Conservation (phyloP, 2,797 vertebrate species). For the Lacerta bilineata region DNA sequence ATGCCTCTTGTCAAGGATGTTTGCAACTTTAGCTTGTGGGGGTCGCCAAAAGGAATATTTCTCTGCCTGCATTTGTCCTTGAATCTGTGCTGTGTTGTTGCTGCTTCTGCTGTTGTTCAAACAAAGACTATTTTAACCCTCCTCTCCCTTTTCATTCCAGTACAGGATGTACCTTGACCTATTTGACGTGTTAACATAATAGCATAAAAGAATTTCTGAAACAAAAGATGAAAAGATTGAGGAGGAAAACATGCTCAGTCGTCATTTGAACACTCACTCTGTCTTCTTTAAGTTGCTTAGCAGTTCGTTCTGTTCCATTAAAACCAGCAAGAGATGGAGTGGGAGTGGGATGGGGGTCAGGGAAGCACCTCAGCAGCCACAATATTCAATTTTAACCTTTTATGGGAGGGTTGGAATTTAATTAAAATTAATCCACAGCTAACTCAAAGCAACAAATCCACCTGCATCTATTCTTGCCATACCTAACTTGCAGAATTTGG, state of each 20-base stretch:
- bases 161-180: conserved; percentile 37
- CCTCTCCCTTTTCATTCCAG: conserved; percentile 17
- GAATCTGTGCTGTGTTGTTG: background rate
- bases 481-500: background rate
- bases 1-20: background rate
- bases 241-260: background rate
- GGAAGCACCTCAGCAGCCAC: too few species aligned
- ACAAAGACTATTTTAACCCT: conserved; percentile 11
- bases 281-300: background rate
- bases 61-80: conserved; percentile 18
- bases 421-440: background rate
- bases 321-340: background rate
- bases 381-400: background rate
- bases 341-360: too few species aligned
- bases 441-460: background rate
- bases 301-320: background rate
- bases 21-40: background rate
- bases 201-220: background rate
- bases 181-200: background rate
- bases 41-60: conserved; percentile 21
- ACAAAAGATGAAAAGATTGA: background rate
- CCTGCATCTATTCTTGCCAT: background rate
- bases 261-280: background rate
- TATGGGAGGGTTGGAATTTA: background rate
- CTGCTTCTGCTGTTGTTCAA: background rate